Evolutionary conservation across 2,113 vertebrate species (phyloP), one percentile per base, ranked within the genome.

Genomic region (Carettochelys insculpta): DNA sequence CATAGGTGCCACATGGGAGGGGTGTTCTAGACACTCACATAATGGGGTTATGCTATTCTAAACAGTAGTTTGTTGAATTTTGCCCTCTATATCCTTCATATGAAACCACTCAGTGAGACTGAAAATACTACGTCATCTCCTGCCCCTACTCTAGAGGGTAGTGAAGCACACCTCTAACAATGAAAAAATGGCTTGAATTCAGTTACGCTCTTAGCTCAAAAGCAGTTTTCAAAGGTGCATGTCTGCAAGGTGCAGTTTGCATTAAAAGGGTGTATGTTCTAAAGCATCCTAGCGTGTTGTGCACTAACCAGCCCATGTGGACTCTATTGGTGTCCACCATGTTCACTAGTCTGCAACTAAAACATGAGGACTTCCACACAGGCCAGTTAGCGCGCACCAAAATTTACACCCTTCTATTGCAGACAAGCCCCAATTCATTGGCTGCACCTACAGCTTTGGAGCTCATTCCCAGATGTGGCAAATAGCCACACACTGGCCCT

Each of bases 161-260:
- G 61, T 47, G 94, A 86, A 52, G 24, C 31, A 80, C 38, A 47
- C 73, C 77, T 51, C 2, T 5, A 54, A 94, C 85, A 93, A 88
- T 65, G 34, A 87, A 76, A 56, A 93, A 48, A 19, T 34, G 75
- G 56, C 38, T 56, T 89, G 71, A 84, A 87, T 82, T 92, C 48
- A 90, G 78, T 86, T 82, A 95, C 82, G 54, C 84, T 83, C 65
- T 88, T 27, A 90, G 68, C 47, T 95, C 84, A 83, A 75, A 80
- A 52, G 83, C 5, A 91, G 68, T 65, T 90, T 88, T 94, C 82
- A 87, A 87, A 82, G 19, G n/a, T n/a, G 48, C 92, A 11, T 27
- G 9, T 56, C 9, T 29, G 25, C 10, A 58, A 4, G 5, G 56
- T 58, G 29, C 53, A 25, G 24, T 58, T 31, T 5, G 12, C 56